These are phyloP conservation scores for Callimorpha dominula DNA, from an alignment of 2,888 invertebrate species.

Conservation along the genomic window DNA sequence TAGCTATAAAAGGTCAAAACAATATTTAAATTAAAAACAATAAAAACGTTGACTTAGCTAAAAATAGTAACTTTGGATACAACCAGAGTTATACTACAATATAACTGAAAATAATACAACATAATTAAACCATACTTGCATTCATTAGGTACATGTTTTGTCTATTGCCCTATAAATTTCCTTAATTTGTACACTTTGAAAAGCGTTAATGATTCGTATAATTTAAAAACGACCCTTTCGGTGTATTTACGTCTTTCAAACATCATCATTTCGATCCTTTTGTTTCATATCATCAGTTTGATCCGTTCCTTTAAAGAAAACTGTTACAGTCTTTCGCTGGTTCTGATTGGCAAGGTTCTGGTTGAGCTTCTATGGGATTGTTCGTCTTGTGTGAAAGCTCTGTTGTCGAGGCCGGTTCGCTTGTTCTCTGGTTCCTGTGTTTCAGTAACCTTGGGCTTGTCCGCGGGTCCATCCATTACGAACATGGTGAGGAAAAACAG, in stretches of 20 bases:
- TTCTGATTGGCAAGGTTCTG: conserved; percentile 49
- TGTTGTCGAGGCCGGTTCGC: conserved; percentile 83
- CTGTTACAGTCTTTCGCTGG: conserved; percentile 61
- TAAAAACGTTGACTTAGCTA: not conserved
- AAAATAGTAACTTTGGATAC: conserved; percentile 6
- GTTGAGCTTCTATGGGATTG: conserved; percentile 52
- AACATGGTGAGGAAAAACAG: conserved; percentile 94
- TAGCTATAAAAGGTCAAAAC: conserved; percentile 1
- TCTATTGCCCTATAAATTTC: not conserved
- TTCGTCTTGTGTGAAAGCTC: conserved; percentile 85
- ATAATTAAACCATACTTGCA: not conserved
- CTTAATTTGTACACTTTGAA: conserved; percentile 2
- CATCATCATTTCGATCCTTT: conserved; percentile 4
- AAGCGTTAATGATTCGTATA: not conserved
- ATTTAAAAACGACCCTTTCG: not conserved
- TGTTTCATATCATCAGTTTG: conserved; percentile 6
- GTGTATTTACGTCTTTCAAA: not conserved
- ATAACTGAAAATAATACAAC: not conserved
- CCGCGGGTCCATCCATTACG: conserved; percentile 90
- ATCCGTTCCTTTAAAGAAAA: not conserved
- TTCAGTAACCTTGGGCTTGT: conserved; percentile 38
- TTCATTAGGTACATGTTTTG: not conserved
- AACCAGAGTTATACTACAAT: not conserved
- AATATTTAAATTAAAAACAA: conserved; percentile 14
- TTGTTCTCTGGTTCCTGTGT: conserved; percentile 48